phyloP scores from a whole-genome alignment of 2,113 vertebrate species.

The Oxyruncus cristatus region DNA sequence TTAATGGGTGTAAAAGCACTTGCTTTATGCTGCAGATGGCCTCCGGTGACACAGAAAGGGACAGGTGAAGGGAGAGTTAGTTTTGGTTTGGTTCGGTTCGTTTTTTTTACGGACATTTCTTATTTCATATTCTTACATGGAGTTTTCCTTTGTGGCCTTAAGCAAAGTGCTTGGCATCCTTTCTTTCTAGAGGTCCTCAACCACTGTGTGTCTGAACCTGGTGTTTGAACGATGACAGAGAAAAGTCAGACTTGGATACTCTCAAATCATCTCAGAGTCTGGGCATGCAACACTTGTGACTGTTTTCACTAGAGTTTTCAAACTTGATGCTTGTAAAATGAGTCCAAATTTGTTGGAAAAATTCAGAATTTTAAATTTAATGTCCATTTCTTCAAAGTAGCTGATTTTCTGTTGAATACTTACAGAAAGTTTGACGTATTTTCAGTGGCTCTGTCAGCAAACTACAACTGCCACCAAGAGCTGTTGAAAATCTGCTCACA shows the following conservation, averaged over 20 bases:
- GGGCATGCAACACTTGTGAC: not conserved
- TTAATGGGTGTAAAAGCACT: not conserved
- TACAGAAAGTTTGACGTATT: not conserved
- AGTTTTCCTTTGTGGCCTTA: not conserved
- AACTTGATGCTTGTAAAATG: not conserved
- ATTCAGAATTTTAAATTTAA: not conserved
- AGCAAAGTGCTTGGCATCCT: not conserved
- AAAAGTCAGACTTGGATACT: not conserved
- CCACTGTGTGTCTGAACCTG: not conserved
- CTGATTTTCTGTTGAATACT: not conserved
- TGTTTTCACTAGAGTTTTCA: not conserved
- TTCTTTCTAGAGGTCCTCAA: not conserved
- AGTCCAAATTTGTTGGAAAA: not conserved
- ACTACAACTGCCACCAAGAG: not conserved
- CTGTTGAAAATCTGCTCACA: not conserved
- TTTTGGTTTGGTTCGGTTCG: not conserved
- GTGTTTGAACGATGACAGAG: not conserved
- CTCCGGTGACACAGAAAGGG: not conserved
- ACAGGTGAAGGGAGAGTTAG: accelerated
- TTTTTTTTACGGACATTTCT: not conserved
- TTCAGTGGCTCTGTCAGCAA: conserved; percentile 2
- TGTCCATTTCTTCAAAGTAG: not conserved
- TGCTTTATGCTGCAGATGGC: not conserved
- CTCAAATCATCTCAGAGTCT: not conserved
- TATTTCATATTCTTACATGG: not conserved